phyloP scores from a whole-genome alignment of 2,888 invertebrate genomes.

The Andrena marginata region DNA sequence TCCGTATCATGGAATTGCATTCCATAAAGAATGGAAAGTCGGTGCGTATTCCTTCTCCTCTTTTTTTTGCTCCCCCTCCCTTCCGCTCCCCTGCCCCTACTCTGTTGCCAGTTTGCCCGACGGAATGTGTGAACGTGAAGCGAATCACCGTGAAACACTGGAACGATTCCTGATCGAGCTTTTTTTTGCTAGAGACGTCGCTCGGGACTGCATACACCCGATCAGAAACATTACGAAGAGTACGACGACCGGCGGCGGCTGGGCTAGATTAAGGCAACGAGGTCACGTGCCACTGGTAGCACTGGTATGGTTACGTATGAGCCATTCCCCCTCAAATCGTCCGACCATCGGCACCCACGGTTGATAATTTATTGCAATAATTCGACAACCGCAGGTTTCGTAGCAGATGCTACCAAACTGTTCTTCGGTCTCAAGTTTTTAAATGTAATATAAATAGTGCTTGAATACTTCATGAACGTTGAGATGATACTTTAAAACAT shows the following conservation, averaged over 20 bases:
- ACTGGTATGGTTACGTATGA: slow-evolving; percentile 56
- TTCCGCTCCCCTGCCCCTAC: too few relatives aligned
- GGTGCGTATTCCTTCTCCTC: slow-evolving; percentile 51
- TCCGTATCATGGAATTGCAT: slow-evolving; percentile 62
- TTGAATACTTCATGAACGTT: too few relatives aligned
- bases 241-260: slow-evolving; percentile 63
- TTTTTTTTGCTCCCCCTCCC: not conserved
- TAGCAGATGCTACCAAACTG: too few relatives aligned
- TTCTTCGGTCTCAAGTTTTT: too few relatives aligned
- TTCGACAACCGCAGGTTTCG: too few relatives aligned
- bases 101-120: not conserved
- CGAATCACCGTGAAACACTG: slow-evolving; percentile 46
- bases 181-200: slow-evolving; percentile 34
- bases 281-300: slow-evolving; percentile 76
- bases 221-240: slow-evolving; percentile 55
- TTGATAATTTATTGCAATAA: too few relatives aligned
- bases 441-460: too few relatives aligned
- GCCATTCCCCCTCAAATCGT: slow-evolving; percentile 27
- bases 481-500: too few relatives aligned
- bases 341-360: slow-evolving; percentile 1
- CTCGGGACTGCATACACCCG: slow-evolving; percentile 22
- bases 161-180: slow-evolving; percentile 44
- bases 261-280: slow-evolving; percentile 82
- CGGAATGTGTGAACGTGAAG: slow-evolving; percentile 46
- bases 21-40: slow-evolving; percentile 70